A percentile compares a stretch with the other conserved stretches of the same genome.
Conservation (phyloP, 2,888 invertebrate species). For the Meandrusa payeni region DNA sequence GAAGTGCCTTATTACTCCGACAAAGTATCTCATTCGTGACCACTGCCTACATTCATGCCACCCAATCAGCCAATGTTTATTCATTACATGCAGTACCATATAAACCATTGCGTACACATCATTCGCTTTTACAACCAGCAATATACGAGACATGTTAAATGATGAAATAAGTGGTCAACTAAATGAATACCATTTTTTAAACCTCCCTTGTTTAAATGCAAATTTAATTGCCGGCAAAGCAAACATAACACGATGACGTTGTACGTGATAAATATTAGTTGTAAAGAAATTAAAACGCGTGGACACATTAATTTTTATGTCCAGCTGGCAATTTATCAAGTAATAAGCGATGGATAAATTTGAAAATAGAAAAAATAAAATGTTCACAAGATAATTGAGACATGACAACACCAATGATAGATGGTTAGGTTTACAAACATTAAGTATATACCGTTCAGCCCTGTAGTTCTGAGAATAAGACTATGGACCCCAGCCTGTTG, state of each 20-base stretch:
- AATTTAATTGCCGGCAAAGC: conserved; percentile 11
- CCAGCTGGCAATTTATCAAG: too few species aligned
- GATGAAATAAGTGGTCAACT: not conserved
- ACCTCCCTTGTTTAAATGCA: conserved; percentile 7
- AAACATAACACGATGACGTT: conserved; percentile 11
- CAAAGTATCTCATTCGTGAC: conserved; percentile 23
- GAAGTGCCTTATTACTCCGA: conserved; percentile 19
- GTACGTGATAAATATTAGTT: too few species aligned
- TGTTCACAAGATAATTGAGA: too few species aligned
- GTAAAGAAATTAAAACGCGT: too few species aligned
- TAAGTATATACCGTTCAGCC: too few species aligned
- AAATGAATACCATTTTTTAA: conserved; percentile 8
- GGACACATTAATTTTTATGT: too few species aligned
- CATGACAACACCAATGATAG: too few species aligned
- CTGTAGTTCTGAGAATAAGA: too few species aligned
- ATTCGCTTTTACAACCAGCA: not conserved
- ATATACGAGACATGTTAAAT: not conserved
- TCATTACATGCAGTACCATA: conserved; percentile 1
- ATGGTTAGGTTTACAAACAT: too few species aligned
- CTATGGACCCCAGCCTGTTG: too few species aligned
- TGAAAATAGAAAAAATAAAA: too few species aligned
- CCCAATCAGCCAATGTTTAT: conserved; percentile 20
- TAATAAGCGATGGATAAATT: too few species aligned
- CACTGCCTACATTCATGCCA: conserved; percentile 10
- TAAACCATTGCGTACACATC: not conserved